Evolutionary conservation across 2,888 invertebrate species (phyloP).

Genomic region (Calameuta idolon): DNA sequence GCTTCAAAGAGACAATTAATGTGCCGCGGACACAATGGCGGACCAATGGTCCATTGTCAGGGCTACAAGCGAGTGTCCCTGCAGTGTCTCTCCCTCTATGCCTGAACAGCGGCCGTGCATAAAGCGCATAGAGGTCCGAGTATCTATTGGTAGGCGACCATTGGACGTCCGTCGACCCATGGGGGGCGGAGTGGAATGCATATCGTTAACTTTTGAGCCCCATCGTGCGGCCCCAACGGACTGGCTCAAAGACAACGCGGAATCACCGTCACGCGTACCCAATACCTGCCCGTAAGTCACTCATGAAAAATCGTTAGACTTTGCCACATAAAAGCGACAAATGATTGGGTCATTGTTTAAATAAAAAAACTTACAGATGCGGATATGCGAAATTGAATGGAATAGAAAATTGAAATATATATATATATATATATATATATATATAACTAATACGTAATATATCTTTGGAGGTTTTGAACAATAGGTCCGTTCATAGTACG

Average conservation of each 20-base stretch:
- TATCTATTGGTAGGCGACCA: slow-evolving; percentile 33
- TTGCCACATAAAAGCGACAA: not conserved
- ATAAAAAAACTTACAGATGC: not conserved
- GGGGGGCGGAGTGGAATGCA: slow-evolving; percentile 39
- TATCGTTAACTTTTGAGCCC: slow-evolving; percentile 38
- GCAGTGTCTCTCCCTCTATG: slow-evolving; percentile 42
- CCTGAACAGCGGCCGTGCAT: slow-evolving; percentile 29
- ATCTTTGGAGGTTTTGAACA: not conserved
- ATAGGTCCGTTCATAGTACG: not conserved
- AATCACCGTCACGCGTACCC: slow-evolving; percentile 36
- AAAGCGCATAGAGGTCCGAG: slow-evolving; percentile 27
- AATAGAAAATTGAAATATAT: not conserved
- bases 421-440: not conserved
- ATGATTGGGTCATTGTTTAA: too few species aligned
- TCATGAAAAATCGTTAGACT: not conserved
- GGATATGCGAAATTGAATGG: not conserved
- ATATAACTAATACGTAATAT: not conserved
- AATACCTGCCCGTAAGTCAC: slow-evolving; percentile 18
- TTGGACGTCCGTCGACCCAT: slow-evolving; percentile 30
- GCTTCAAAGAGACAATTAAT: slow-evolving; percentile 63
- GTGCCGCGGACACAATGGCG: slow-evolving; percentile 58
- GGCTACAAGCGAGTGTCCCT: slow-evolving; percentile 55
- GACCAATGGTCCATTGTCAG: slow-evolving; percentile 57
- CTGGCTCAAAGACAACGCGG: slow-evolving; percentile 49
- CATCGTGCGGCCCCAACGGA: slow-evolving; percentile 20